Evolutionary conservation across 2,113 vertebrate species (phyloP).

Genomic region (Hydrochoerus hydrochaeris): DNA sequence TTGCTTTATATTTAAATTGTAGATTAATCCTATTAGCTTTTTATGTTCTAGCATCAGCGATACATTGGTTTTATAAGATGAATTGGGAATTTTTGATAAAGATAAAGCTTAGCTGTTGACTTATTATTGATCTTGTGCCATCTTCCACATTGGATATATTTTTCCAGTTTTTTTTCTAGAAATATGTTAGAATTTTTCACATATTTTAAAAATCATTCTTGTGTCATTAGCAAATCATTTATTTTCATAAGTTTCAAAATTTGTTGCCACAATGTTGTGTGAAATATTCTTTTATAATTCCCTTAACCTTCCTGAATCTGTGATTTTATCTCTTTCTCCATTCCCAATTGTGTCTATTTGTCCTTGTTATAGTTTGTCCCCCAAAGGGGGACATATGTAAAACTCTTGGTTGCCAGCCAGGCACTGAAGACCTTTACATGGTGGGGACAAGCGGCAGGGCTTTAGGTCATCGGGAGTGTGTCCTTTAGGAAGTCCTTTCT

Average conservation of each 20-base stretch:
- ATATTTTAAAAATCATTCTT: neutral
- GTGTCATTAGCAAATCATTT: neutral
- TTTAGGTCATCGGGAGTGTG: neutral
- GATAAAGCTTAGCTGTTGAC: no score
- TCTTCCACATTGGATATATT: neutral
- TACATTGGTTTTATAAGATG: no score
- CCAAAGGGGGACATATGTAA: neutral
- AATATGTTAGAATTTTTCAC: slow-evolving; percentile 5
- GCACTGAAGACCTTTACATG: neutral
- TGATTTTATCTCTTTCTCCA: neutral
- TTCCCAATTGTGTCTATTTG: neutral
- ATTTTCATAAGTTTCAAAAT: neutral
- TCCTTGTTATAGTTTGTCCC: neutral
- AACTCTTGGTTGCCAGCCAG: neutral
- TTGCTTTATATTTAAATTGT: no score
- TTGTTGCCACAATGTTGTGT: neutral
- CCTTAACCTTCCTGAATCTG: neutral
- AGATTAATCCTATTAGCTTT: no score
- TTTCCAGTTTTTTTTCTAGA: neutral
- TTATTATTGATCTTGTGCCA: no score
- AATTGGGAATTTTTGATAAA: no score
- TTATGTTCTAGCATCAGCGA: no score
- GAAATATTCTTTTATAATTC: neutral
- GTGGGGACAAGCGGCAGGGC: neutral
- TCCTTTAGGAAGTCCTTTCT: neutral